Evolutionary conservation across 64 coral and sea anemone genomes (phyloP), one percentile per base, ranked within the genome.

Genomic region (Catalaphyllia jardinei): DNA sequence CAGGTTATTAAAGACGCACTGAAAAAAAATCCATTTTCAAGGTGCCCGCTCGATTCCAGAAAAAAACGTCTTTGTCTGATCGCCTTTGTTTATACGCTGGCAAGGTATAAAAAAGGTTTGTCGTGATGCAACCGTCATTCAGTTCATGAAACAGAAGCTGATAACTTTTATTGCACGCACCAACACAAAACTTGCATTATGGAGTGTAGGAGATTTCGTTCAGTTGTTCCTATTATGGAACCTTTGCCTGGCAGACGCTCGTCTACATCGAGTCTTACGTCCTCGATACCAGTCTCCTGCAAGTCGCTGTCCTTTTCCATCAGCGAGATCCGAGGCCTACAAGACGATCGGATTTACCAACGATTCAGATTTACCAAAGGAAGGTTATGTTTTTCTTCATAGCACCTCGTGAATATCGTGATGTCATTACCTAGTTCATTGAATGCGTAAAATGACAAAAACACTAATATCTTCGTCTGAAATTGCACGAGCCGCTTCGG

Each of bases 261-360:
- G 2, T 28, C 4, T 69, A 69, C 7, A 0, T 27, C 24, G 65
- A 6, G 65, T 11, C 24, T 4, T 10, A 57, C 25, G n/a, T 11
- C 65, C 65, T 69, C 5, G 25, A 11, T 25, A 0, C 65, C 65
- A 69, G 65, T n/a, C 22, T 11, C 65, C n/a, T 1, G 22, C 10
- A 8, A 27, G 65, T 54, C 78, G 4, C 15, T 80, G 57, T 11
- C 29, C 52, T 80, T 80, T 30, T 80, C 78, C 28, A 80, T 80
- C 57, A 61, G 29, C 29, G 28, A 7, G 11, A 80, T 80, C 11
- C 57, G 62, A 27, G 78, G 78, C 29, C 52, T 80, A 16, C 57
- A 62, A 61, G 15, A 61, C 0, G 4, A 61, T 14, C 27, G 17
- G 29, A 80, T 0, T 4, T 3, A 10, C 0, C 50, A 33, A 12